Evolutionary conservation across 2,797 vertebrate species (phyloP).

Genomic region (Danio kyathit): DNA sequence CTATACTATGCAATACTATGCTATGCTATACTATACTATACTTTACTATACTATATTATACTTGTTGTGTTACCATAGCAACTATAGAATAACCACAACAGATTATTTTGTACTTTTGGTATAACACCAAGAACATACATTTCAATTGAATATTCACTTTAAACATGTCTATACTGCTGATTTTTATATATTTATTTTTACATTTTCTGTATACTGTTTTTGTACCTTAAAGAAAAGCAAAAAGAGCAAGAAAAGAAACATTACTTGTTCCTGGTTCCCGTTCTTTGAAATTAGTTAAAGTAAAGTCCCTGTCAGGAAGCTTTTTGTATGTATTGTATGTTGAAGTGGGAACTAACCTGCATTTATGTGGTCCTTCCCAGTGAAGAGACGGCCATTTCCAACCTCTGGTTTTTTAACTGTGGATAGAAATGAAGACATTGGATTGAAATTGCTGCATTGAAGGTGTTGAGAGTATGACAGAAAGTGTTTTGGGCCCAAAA

Average conservation of each 20-base stretch:
- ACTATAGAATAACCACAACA: too few relatives aligned
- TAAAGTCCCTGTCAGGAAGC: not conserved
- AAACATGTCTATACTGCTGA: not conserved
- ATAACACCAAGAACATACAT: not conserved
- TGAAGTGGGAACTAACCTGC: conserved; percentile 69
- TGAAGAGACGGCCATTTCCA: conserved; percentile 75
- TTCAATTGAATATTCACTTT: not conserved
- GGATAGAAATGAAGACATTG: conserved; percentile 64
- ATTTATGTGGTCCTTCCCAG: conserved; percentile 65
- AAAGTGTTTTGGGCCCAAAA: conserved; percentile 66
- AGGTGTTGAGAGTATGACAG: conserved; percentile 56
- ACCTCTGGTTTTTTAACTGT: conserved; percentile 73
- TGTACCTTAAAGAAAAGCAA: not conserved
- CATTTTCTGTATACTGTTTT: too few relatives aligned
- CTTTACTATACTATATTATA: too few relatives aligned
- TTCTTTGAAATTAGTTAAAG: not conserved
- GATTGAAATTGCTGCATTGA: conserved; percentile 34
- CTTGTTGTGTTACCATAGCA: too few relatives aligned
- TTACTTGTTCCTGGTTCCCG: not conserved
- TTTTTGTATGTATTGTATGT: not conserved
- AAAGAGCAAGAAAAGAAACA: not conserved
- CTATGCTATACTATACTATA: too few relatives aligned
- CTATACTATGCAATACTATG: too few relatives aligned
- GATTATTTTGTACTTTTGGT: too few relatives aligned
- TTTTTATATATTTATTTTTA: too few relatives aligned